phyloP scores from a whole-genome alignment of 2,797 vertebrate genomes.

The Halcyon smyrnensis region DNA sequence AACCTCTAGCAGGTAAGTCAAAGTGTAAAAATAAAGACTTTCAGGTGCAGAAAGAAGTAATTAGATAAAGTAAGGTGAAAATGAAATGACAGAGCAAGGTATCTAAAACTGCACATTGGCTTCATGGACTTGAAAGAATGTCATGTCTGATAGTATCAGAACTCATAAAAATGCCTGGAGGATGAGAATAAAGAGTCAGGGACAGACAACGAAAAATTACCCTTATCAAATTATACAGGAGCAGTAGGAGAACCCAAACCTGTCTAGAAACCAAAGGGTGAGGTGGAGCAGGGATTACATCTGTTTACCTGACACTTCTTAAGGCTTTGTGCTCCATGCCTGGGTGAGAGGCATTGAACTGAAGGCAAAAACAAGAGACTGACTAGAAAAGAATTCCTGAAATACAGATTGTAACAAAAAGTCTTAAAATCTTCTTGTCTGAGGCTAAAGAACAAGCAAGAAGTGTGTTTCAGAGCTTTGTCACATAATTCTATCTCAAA shows the following conservation, averaged over 20 bases:
- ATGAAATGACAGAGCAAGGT: background rate
- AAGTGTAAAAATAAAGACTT: background rate
- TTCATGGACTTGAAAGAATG: background rate
- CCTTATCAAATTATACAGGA: background rate
- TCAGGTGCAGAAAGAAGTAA: background rate
- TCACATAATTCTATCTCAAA: background rate
- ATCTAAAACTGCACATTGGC: background rate
- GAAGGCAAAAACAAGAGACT: background rate
- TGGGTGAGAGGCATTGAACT: background rate
- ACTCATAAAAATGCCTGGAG: background rate
- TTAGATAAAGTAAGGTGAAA: constrained; percentile 3
- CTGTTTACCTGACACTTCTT: background rate
- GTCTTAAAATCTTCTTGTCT: background rate
- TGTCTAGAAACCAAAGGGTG: background rate
- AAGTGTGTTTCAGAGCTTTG: background rate
- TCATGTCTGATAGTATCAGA: background rate
- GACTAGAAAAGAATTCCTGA: background rate
- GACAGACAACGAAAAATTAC: constrained; percentile 2
- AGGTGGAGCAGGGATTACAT: background rate
- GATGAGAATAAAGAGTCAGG: background rate
- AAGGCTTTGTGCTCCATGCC: background rate
- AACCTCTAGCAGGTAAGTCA: background rate
- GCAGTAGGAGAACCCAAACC: background rate
- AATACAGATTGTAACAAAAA: background rate
- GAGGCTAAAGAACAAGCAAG: background rate